Base-by-base conservation (phyloP, 2,888 invertebrate genomes). In the Oscheius sp. region DNA sequence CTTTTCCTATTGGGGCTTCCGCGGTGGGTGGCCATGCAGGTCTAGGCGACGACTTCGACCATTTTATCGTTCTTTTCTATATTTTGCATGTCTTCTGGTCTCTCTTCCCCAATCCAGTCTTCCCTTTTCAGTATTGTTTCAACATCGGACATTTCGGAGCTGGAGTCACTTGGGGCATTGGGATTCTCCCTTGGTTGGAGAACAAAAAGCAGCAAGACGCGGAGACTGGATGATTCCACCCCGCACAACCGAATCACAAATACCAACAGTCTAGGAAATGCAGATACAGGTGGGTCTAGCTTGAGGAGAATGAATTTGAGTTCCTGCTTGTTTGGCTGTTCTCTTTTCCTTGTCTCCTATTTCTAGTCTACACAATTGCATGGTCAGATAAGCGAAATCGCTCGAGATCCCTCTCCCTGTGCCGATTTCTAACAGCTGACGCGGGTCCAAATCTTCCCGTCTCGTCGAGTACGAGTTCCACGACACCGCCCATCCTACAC, bases 131-230 rank as follows among this genome's bases (percentile, higher is more conserved):
- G 85, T 61, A 78, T 86, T 6, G 79, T 86, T 0, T 85, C 86
- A 0, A 82, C 85, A 23, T 85, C 85, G 12, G 86, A 86, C 56
- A 83, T 86, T 29, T 83, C 82, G 21, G 86, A 86, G 68, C 75
- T 86, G 55, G 86, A 86, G 72, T 81, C 81, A 63, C 79, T 86
- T 23, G 86, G 86, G 23, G 81, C 86, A 6, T 74, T 86, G 43
- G 85, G 84, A 55, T 83, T 83, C 72, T 85, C 84, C 5, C 64
- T 86, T 21, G 86, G 85, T 72, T 78, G 79, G 80, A 73, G 81
- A 55, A 68, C 79, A 13, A 83, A 83, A 41, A 77, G 75, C 43
- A 73, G 69, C 25, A 83, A 83, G 41, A 73, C 72, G 25, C 75
- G 79, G 9, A 75, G 76, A 75, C 71, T 76, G 12, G 83, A 83